These are phyloP conservation scores for Callionymus lyra DNA, from an alignment of 2,113 vertebrate genomes.

Conservation along the genomic window DNA sequence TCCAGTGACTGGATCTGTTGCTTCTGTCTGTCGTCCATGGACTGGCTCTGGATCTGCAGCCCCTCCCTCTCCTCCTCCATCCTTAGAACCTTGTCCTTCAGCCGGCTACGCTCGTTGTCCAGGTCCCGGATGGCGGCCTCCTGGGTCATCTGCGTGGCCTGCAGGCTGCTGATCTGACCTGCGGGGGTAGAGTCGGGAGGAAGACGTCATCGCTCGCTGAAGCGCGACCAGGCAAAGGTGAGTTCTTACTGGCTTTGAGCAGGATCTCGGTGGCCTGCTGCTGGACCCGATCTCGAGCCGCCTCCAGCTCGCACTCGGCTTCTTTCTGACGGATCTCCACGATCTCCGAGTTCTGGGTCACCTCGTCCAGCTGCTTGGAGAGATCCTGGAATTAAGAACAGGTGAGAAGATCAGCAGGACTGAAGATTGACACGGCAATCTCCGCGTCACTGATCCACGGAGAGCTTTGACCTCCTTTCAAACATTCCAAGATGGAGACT, in stretches of 20 bases:
- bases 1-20: constrained; percentile 85
- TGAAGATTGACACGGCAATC: no score
- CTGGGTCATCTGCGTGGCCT: constrained; percentile 95
- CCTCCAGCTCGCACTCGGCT: constrained; percentile 89
- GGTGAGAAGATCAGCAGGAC: background rate
- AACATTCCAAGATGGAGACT: no score
- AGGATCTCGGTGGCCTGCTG: constrained; percentile 95
- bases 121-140: constrained; percentile 94
- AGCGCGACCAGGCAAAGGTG: background rate
- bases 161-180: constrained; percentile 97
- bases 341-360: constrained; percentile 89
- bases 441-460: no score
- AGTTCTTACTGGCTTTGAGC: constrained; percentile 90
- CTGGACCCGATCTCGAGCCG: constrained; percentile 84
- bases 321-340: constrained; percentile 91
- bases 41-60: constrained; percentile 81
- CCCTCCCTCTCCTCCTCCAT: constrained; percentile 88
- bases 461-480: no score
- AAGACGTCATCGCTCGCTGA: background rate
- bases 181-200: background rate
- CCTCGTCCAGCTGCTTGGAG: constrained; percentile 89
- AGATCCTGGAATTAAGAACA: constrained; percentile 69
- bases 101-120: constrained; percentile 88
- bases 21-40: constrained; percentile 83
- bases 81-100: constrained; percentile 84